Base-by-base conservation (phyloP, 1,140 invertebrate genomes). In the Drosophila bipectinata region DNA sequence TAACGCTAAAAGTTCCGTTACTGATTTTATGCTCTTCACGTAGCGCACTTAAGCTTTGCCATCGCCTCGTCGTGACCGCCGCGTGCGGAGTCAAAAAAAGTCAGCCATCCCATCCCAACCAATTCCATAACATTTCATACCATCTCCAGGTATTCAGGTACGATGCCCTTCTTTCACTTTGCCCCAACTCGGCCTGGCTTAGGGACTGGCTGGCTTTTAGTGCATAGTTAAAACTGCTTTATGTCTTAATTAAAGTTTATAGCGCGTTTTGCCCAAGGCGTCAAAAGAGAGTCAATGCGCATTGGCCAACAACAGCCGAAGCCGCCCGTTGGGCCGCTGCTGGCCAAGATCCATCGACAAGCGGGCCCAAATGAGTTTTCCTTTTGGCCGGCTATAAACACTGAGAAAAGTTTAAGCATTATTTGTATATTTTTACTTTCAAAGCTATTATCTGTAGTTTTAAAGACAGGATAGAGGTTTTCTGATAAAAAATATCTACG, bases 241-340 rank as follows among this genome's bases (percentile, higher is more conserved):
- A 85, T 85, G 82, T 85, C 82, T 85, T 85, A 85, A 85, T 85
- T 85, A 85, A 87, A 87, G 82, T 85, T 85, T 87, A 85, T 82
- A 85, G 82, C 66, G 59, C 78, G 63, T 72, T 75, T 59, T 77
- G 32, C 77, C 71, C 77, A 75, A 87, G 82, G 82, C 82, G 82
- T 85, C 83, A 85, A 85, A 85, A 84, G 73, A 85, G 78, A 81
- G 82, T 81, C 72, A 72, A 68, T 72, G 80, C 79, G 45, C 75
- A 74, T 72, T 63, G 64, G 63, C 61, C 63, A 77, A 56, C 21
- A 45, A 48, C 30, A 28, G 32, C 34, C 60, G 57, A 32, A 32
- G 34, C 69, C 60, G 61, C 52, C 48, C 78, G 54, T 64, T 47
- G 54, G 58, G 56, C 56, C 51, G 45, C 37, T 57, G 57, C 37